Conservation (phyloP, 1,140 invertebrate genomes). For the Dreissena rostriformis region DNA sequence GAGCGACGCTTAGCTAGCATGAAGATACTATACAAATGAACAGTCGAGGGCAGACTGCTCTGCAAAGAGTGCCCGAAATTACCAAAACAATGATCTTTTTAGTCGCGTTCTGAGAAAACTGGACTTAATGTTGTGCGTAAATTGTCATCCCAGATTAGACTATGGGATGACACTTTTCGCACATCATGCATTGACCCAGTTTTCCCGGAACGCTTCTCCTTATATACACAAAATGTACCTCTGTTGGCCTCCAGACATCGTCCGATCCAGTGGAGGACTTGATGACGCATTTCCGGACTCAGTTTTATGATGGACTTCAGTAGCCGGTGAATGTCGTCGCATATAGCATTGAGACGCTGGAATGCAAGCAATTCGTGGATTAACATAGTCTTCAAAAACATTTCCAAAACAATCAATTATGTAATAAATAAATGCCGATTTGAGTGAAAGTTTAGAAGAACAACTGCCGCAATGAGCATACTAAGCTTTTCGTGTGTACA, state of each 20-base stretch:
- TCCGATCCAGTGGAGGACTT: slow-evolving; percentile 39
- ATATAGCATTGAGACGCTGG: slow-evolving; percentile 29
- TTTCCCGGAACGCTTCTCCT: too few species aligned
- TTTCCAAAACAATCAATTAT: too few species aligned
- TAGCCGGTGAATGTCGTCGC: slow-evolving; percentile 4
- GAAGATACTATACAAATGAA: not conserved
- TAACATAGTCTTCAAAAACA: too few species aligned
- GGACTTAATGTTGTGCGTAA: too few species aligned
- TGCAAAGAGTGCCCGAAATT: not conserved
- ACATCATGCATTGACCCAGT: too few species aligned
- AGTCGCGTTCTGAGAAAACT: not conserved
- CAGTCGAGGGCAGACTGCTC: too few species aligned
- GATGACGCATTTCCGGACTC: slow-evolving; percentile 20
- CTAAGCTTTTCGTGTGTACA: too few species aligned
- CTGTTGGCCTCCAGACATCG: slow-evolving; percentile 41
- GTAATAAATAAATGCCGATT: too few species aligned
- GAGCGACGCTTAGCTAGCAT: not conserved
- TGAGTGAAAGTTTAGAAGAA: too few species aligned
- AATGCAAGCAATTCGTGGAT: not conserved
- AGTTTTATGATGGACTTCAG: slow-evolving; percentile 27
- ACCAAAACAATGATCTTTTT: not conserved
- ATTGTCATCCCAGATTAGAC: too few species aligned
- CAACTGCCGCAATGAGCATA: too few species aligned
- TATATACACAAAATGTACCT: slow-evolving; percentile 2
- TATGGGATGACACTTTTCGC: too few species aligned